A percentile compares a stretch with the other conserved stretches of the same genome.
These are phyloP conservation scores for Vicugna pacos DNA, from an alignment of 2,113 vertebrate genomes.

Conservation along the genomic window DNA sequence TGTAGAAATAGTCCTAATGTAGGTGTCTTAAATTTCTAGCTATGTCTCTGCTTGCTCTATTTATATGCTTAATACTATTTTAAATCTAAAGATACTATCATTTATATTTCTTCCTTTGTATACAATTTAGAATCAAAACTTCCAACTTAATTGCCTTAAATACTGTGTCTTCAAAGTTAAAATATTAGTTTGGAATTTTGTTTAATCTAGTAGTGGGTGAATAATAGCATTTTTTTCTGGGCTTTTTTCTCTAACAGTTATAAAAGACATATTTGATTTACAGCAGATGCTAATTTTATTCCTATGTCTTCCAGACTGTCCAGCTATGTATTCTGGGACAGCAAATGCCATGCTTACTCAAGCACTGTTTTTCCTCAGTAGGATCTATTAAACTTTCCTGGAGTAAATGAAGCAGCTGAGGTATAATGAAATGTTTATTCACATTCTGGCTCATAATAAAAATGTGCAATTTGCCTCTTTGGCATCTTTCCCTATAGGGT, in stretches of 20 bases:
- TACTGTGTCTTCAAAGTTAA: neutral
- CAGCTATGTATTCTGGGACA: slow-evolving; percentile 73
- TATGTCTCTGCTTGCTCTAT: neutral
- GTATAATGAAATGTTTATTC: slow-evolving; percentile 84
- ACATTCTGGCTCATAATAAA: slow-evolving; percentile 76
- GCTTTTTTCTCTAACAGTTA: slow-evolving; percentile 26
- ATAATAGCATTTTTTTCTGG: slow-evolving; percentile 66
- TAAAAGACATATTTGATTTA: slow-evolving; percentile 82
- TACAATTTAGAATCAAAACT: neutral
- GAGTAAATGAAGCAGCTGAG: slow-evolving; percentile 85
- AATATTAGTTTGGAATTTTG: neutral
- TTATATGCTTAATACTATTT: neutral
- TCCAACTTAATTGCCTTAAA: neutral
- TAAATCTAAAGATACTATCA: neutral
- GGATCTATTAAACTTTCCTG: slow-evolving; percentile 78
- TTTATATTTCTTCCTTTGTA: neutral
- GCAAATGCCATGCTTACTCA: slow-evolving; percentile 78
- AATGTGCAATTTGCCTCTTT: slow-evolving; percentile 57
- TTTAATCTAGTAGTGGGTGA: neutral
- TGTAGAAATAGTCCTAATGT: neutral
- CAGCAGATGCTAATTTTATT: slow-evolving; percentile 85
- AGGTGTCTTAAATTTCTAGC: neutral
- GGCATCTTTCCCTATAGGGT: slow-evolving; percentile 57
- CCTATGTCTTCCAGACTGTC: slow-evolving; percentile 76
- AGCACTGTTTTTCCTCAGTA: slow-evolving; percentile 77